These are phyloP conservation scores for Tipula lateralis DNA, from an alignment of 2,888 invertebrate species.

Conservation along the genomic window DNA sequence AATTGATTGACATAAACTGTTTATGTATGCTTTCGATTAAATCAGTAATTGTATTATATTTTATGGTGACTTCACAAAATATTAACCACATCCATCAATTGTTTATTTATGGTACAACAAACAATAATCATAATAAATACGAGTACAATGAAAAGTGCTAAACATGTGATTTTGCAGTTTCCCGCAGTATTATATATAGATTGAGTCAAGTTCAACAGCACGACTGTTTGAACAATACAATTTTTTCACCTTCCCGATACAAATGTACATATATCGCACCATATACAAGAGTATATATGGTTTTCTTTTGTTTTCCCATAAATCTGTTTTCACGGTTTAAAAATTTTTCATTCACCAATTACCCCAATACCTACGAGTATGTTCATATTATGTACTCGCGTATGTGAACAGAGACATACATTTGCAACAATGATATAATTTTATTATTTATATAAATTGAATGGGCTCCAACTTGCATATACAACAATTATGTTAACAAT, in stretches of 20 bases:
- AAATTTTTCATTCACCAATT: background rate
- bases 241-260: conserved; percentile 24
- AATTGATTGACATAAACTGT: background rate
- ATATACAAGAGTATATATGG: background rate
- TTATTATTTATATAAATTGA: background rate
- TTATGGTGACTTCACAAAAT: background rate
- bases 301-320: background rate
- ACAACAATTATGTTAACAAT: background rate
- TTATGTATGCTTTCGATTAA: background rate
- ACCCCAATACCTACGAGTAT: background rate
- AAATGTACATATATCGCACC: background rate
- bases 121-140: background rate
- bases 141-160: background rate
- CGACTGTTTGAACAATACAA: background rate
- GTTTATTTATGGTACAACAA: background rate
- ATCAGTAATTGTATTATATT: background rate
- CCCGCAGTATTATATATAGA: no score
- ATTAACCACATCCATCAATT: background rate
- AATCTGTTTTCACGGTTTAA: background rate
- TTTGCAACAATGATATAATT: background rate
- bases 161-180: background rate
- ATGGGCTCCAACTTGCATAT: background rate
- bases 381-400: background rate
- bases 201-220: background rate
- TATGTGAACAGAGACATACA: background rate